Evolutionary conservation across 2,797 vertebrate genomes (phyloP).

Genomic region (Gephyroberyx darwinii): DNA sequence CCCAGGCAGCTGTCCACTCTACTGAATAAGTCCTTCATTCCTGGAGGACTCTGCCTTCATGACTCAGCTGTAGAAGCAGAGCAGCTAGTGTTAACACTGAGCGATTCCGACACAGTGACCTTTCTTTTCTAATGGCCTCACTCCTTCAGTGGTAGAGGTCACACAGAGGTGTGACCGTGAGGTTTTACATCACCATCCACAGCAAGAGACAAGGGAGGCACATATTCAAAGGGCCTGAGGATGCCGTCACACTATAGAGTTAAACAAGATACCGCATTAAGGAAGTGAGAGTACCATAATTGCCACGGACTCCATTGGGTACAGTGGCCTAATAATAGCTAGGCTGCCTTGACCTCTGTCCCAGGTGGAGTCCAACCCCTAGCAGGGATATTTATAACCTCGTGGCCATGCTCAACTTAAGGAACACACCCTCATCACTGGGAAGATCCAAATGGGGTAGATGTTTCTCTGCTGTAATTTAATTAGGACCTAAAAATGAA

Average conservation of each 20-base stretch:
- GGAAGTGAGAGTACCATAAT: constrained; percentile 54
- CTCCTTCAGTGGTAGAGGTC: constrained; percentile 5
- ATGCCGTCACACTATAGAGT: constrained; percentile 19
- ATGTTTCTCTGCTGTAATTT: constrained; percentile 19
- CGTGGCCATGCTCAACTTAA: constrained; percentile 7
- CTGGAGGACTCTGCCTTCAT: constrained; percentile 35
- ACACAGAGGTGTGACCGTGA: constrained; percentile 36
- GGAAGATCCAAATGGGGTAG: constrained; percentile 29
- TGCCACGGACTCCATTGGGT: constrained; percentile 62
- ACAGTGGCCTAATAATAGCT: constrained; percentile 69
- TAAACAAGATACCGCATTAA: constrained; percentile 33
- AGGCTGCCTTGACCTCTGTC: constrained; percentile 65
- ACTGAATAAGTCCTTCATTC: constrained; percentile 25
- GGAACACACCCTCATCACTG: constrained; percentile 49
- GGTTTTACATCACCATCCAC: constrained; percentile 13
- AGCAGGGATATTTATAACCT: constrained; percentile 63
- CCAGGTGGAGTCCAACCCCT: constrained; percentile 46
- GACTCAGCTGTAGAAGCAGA: constrained; percentile 53
- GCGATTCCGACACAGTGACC: constrained; percentile 30
- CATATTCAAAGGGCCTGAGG: constrained; percentile 7
- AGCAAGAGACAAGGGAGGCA: constrained; percentile 12
- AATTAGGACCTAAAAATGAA: constrained; percentile 39
- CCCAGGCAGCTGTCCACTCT: constrained; percentile 42
- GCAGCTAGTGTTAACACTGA: constrained; percentile 39
- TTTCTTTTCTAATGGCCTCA: constrained; percentile 35